Conservation (phyloP, 2,113 vertebrate genomes). For the Clupea harengus region DNA sequence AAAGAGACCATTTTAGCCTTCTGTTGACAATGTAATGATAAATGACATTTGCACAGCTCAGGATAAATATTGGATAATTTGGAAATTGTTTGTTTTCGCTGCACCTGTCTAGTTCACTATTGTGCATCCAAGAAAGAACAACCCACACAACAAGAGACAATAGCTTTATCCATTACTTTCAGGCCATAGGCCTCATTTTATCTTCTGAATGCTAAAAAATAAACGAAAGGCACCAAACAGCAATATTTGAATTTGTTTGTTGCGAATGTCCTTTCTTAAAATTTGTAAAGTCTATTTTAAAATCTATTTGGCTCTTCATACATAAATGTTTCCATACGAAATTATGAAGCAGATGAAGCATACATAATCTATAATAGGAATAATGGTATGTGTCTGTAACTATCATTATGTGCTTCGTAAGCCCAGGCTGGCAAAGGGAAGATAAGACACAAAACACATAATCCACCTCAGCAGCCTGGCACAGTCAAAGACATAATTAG, state of each 20-base stretch:
- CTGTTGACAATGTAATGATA: neutral
- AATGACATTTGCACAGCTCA: neutral
- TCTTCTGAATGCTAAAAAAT: neutral
- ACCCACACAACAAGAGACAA: neutral
- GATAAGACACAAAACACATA: conserved; percentile 10
- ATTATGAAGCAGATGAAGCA: neutral
- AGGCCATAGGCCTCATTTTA: neutral
- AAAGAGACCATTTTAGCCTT: neutral
- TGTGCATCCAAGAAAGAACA: neutral
- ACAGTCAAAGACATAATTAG: conserved; percentile 5
- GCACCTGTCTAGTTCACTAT: neutral
- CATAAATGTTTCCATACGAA: neutral
- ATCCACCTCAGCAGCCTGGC: conserved; percentile 3
- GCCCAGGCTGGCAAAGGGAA: neutral
- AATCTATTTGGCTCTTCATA: neutral
- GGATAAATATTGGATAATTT: too few relatives aligned
- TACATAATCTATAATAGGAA: neutral
- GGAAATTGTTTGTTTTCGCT: neutral
- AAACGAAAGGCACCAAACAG: neutral
- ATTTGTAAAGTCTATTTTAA: neutral
- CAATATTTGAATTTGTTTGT: neutral
- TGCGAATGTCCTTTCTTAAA: neutral
- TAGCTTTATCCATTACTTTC: neutral
- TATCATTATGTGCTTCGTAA: neutral
- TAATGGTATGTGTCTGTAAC: neutral